phyloP scores from a whole-genome alignment of 2,797 vertebrate species.

The Notamacropus eugenii region DNA sequence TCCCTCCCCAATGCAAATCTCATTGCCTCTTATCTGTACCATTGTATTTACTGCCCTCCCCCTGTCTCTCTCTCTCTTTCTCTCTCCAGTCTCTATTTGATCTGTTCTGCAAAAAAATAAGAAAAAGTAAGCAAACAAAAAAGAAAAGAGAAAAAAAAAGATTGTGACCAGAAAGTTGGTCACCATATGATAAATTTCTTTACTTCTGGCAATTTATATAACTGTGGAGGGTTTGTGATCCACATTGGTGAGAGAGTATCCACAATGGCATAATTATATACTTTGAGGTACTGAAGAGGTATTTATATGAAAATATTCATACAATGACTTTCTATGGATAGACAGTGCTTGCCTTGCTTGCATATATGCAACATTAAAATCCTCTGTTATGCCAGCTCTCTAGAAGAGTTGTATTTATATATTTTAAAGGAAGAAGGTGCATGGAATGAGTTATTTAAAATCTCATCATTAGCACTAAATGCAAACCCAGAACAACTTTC shows the following conservation, averaged over 20 bases:
- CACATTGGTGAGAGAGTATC: not conserved
- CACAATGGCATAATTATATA: not conserved
- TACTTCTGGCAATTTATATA: not conserved
- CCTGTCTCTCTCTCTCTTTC: not conserved
- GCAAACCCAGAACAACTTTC: constrained; percentile 41
- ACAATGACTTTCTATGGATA: not conserved
- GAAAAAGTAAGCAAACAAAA: not conserved
- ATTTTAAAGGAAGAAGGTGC: constrained; percentile 55
- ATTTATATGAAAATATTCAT: constrained; percentile 20
- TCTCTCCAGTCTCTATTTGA: not conserved
- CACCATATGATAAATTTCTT: not conserved
- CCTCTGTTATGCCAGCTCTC: not conserved
- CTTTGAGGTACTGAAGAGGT: not conserved
- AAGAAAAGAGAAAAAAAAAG: not conserved
- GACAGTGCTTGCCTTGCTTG: constrained; percentile 31
- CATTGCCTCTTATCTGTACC: not conserved
- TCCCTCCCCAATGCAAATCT: not conserved
- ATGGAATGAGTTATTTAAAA: constrained; percentile 40
- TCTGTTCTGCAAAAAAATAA: not conserved
- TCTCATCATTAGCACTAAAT: constrained; percentile 1
- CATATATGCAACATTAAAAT: constrained; percentile 36
- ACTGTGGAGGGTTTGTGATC: not conserved
- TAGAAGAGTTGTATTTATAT: constrained; percentile 17
- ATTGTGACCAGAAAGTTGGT: not conserved
- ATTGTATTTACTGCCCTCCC: not conserved